Evolutionary conservation across 2,113 vertebrate species (phyloP).

Genomic region (Salvelinus alpinus): DNA sequence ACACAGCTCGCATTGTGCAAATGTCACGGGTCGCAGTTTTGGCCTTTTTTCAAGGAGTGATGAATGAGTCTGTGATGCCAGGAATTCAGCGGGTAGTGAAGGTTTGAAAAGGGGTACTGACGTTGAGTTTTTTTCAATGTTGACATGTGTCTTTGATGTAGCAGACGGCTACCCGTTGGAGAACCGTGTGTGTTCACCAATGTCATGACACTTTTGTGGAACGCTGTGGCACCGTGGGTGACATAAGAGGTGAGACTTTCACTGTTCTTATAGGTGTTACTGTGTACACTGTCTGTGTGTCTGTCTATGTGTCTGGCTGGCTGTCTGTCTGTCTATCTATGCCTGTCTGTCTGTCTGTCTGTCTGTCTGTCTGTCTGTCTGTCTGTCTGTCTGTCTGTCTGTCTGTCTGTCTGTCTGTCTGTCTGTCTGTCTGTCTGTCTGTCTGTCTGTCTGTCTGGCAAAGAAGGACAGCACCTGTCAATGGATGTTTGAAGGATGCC

Average conservation of each 20-base stretch:
- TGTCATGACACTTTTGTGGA: no score
- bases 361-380: no score
- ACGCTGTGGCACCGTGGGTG: conserved; percentile 10
- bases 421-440: no score
- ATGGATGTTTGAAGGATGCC: no score
- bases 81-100: conserved; percentile 29
- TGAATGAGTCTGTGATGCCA: conserved; percentile 35
- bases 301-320: neutral
- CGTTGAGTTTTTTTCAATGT: conserved; percentile 9
- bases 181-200: neutral
- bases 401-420: no score
- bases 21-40: conserved; percentile 17
- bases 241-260: neutral
- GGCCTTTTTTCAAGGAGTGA: conserved; percentile 20
- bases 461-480: no score
- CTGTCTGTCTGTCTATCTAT: no score
- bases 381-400: no score
- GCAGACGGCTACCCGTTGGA: conserved; percentile 11
- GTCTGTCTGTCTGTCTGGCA: no score
- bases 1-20: conserved; percentile 31
- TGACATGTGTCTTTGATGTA: conserved; percentile 33
- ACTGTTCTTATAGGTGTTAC: no score
- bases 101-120: neutral
- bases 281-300: neutral
- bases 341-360: no score